Evolutionary conservation across 1,140 invertebrate genomes (phyloP), one percentile per base, ranked within the genome.

Genomic region (Belonocnema kinseyi): DNA sequence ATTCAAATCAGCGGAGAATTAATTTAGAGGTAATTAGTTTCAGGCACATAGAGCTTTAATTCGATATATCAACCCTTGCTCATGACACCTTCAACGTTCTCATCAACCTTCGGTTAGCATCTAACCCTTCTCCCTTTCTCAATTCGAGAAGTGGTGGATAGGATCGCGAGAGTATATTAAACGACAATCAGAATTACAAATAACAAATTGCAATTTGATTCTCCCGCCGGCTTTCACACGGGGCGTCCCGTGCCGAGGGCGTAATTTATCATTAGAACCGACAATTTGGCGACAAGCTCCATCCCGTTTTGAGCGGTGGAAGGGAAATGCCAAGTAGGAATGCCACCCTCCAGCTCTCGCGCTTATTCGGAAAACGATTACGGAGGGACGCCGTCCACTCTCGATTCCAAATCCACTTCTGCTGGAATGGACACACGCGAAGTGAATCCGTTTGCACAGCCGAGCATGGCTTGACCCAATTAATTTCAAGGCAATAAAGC

Each of bases 191-290:
- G 90, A 92, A 91, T 92, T 92, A 92, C 91, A 92, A 92, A 91
- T 92, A 92, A 91, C 90, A 92, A 92, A 92, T 92, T 92, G 90
- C 89, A 91, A 91, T 92, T 91, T 92, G 91, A 92, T 90, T 90
- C 88, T 66, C 83, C 85, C 82, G 87, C 75, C 70, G 82, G 79
- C 77, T 82, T 75, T 77, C 75, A 73, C 61, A 77, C 52, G 76
- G 52, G 54, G 74, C 66, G 50, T 58, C 53, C 72, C 50, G 58
- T 50, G 74, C 53, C 80, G 52, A 79, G 77, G 84, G 80, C 82
- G 84, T 80, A 81, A 83, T 83, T 83, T 92, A 91, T 92, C 90
- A 92, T 92, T 91, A 91, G 86, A 83, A 86, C 77, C 88, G 91
- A 91, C 90, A 91, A 91, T 90, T 91, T 91, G 82, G 85, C 87